Conservation (phyloP, 2,888 invertebrate genomes). For the Himalopsyche kuldschensis region DNA sequence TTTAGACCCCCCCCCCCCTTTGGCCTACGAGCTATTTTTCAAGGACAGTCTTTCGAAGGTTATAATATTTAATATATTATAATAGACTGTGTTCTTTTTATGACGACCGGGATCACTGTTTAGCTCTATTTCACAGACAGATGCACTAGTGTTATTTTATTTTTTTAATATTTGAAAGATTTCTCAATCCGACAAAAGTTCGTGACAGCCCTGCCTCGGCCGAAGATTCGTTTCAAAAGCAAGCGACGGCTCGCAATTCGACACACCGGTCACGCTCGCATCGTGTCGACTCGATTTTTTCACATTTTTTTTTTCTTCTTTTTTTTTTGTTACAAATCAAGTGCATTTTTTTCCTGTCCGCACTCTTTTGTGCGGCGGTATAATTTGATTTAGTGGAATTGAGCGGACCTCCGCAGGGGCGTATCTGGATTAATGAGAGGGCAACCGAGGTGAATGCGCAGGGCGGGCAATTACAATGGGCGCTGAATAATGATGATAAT, state of each 20-base stretch:
- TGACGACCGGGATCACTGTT: too few species aligned
- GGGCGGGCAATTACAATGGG: neutral
- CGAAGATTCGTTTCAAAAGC: neutral
- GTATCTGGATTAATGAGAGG: neutral
- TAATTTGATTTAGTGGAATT: constrained; percentile 23
- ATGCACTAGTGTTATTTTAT: too few species aligned
- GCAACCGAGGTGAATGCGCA: neutral
- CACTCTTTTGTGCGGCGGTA: neutral
- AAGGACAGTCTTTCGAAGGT: too few species aligned
- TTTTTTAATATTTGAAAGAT: neutral
- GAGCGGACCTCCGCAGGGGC: neutral
- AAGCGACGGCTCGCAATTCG: neutral
- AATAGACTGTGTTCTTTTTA: too few species aligned
- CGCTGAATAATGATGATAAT: neutral
- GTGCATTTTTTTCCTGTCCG: constrained; percentile 6
- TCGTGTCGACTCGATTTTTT: neutral
- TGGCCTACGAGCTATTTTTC: too few species aligned
- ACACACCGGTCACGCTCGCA: neutral
- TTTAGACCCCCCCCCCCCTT: too few species aligned
- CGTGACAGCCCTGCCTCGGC: neutral
- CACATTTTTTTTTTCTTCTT: neutral
- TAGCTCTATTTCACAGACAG: too few species aligned
- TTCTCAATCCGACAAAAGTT: neutral
- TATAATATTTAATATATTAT: too few species aligned
- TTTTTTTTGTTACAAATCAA: neutral